These are phyloP conservation scores for Tympanoctomys barrerae DNA, from an alignment of 2,797 vertebrate genomes.

Conservation along the genomic window DNA sequence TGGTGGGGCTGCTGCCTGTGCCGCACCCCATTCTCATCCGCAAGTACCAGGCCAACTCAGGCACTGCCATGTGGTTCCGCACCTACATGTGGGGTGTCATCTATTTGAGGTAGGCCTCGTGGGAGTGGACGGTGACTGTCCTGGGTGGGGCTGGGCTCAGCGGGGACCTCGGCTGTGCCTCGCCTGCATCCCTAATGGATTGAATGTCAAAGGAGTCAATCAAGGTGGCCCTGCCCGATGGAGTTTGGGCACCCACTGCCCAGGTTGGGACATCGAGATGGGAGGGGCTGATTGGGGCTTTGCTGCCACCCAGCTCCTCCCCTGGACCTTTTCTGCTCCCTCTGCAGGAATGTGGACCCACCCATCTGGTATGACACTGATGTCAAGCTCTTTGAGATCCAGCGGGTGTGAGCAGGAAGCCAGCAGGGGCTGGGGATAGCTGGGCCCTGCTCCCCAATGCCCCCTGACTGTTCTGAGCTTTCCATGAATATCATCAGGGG, in stretches of 20 bases:
- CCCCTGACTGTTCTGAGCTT: constrained; percentile 83
- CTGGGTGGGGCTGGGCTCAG: not conserved
- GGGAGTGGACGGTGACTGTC: not conserved
- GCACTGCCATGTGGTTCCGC: constrained; percentile 99
- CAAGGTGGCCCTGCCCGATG: not conserved
- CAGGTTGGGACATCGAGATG: not conserved
- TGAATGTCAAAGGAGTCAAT: not conserved
- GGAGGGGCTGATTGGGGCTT: not conserved
- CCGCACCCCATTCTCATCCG: constrained; percentile 99
- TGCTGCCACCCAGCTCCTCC: fast-evolving
- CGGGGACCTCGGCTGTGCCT: not conserved
- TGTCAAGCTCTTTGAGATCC: constrained; percentile 98
- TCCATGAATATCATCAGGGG: constrained; percentile 62
- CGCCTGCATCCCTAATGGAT: not conserved
- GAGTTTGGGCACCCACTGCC: not conserved
- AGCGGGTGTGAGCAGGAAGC: constrained; percentile 92
- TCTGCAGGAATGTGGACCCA: constrained; percentile 96
- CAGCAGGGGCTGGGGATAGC: not conserved
- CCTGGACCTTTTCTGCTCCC: not conserved
- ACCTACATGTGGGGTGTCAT: constrained; percentile 99
- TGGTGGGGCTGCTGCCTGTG: constrained; percentile 97
- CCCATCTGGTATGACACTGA: constrained; percentile 99
- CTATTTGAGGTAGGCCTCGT: constrained; percentile 94
- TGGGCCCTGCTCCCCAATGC: not conserved
- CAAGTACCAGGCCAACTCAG: constrained; percentile 99